Conservation (phyloP, 2,797 vertebrate species). For the Acipenser oxyrinchus region DNA sequence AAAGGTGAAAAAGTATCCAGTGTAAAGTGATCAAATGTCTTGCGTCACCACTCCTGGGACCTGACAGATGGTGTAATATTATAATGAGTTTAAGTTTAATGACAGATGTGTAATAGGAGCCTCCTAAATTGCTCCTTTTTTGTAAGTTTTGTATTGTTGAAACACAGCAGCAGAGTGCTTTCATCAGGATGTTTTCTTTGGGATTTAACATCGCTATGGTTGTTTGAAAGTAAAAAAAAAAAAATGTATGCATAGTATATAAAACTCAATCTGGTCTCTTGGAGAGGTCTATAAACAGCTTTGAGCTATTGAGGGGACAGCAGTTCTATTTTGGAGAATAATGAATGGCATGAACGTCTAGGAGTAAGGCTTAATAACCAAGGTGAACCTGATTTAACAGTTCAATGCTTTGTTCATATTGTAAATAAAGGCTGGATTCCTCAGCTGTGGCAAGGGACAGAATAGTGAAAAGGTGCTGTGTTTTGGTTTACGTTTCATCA, state of each 20-base stretch:
- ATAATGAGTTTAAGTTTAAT: conserved; percentile 4
- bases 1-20: conserved; percentile 11
- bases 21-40: conserved; percentile 2
- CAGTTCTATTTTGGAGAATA: background rate
- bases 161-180: no score
- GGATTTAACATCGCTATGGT: no score
- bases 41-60: background rate
- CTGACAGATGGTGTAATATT: conserved; percentile 14
- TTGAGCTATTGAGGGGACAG: background rate
- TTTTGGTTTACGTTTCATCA: no score
- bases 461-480: background rate
- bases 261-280: background rate
- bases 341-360: background rate
- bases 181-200: no score
- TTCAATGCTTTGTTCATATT: no score
- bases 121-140: background rate
- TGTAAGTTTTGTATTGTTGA: background rate
- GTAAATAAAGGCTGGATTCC: background rate
- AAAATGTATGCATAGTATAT: no score
- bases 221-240: no score
- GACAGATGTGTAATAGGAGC: background rate
- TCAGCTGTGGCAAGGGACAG: background rate
- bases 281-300: background rate
- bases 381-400: background rate
- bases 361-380: background rate